Percentiles rank a stretch among this genome's conserved stretches.
These are phyloP conservation scores for Microchirus variegatus DNA, from an alignment of 2,797 vertebrate genomes.

Conservation along the genomic window DNA sequence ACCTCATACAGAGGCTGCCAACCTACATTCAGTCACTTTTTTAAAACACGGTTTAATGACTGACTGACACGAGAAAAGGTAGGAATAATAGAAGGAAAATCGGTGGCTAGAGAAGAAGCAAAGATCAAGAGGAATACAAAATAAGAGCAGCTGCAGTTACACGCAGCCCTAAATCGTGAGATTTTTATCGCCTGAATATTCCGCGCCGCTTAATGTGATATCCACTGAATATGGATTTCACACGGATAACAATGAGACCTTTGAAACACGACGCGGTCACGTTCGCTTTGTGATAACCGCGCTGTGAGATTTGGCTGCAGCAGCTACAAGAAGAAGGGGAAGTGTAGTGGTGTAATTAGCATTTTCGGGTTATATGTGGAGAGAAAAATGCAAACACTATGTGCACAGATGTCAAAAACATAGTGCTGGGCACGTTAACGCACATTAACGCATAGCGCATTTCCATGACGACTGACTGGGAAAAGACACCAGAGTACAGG, in stretches of 20 bases:
- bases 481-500: too few relatives aligned
- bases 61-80: conserved; percentile 22
- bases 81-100: conserved; percentile 15
- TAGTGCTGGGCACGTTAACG: too few relatives aligned
- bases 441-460: too few relatives aligned
- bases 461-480: too few relatives aligned
- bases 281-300: conserved; percentile 21
- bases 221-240: conserved; percentile 46
- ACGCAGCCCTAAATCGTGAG: conserved; percentile 37
- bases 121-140: conserved; percentile 8
- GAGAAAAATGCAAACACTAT: too few relatives aligned
- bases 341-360: neutral
- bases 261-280: conserved; percentile 47
- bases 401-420: too few relatives aligned
- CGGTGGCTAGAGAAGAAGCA: conserved; percentile 5
- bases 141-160: conserved; percentile 31
- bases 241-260: conserved; percentile 54
- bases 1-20: conserved; percentile 58
- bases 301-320: conserved; percentile 22
- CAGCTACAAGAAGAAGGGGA: neutral
- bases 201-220: conserved; percentile 36
- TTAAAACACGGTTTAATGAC: conserved; percentile 51
- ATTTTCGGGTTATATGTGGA: conserved; percentile 2
- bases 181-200: conserved; percentile 58
- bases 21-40: conserved; percentile 50